Conservation (phyloP, 2,888 invertebrate species). For the Terebella lapidaria region DNA sequence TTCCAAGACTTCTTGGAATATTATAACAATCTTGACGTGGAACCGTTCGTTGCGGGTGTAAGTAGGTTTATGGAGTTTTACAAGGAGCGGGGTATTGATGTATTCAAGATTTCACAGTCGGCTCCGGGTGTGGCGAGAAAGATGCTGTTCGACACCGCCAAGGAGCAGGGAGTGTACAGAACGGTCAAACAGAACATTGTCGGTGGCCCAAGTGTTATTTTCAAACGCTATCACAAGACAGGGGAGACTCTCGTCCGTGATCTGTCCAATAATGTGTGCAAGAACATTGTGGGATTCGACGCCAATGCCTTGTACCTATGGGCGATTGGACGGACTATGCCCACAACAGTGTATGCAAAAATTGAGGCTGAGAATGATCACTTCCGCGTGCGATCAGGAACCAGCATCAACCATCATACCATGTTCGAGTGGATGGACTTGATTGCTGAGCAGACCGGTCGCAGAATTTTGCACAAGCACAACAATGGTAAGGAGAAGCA, state of each 20-base stretch:
- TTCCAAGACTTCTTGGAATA: too few relatives aligned
- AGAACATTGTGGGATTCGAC: not conserved
- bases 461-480: not conserved
- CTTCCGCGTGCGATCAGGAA: too few relatives aligned
- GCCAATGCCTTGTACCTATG: too few relatives aligned
- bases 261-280: not conserved
- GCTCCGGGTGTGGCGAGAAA: not conserved
- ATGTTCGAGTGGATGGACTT: not conserved
- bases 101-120: not conserved
- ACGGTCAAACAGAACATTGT: not conserved
- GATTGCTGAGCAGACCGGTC: not conserved
- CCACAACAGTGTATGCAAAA: too few relatives aligned
- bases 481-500: not conserved
- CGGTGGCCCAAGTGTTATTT: not conserved
- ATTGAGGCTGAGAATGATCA: too few relatives aligned
- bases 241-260: not conserved
- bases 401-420: not conserved
- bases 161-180: not conserved
- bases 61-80: not conserved
- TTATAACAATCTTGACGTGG: too few relatives aligned
- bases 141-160: not conserved
- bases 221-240: not conserved
- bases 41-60: not conserved
- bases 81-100: not conserved
- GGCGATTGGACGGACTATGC: too few relatives aligned